These are phyloP conservation scores for Pogonognathellus flavescens DNA, from an alignment of 1,140 invertebrate genomes.

Conservation along the genomic window DNA sequence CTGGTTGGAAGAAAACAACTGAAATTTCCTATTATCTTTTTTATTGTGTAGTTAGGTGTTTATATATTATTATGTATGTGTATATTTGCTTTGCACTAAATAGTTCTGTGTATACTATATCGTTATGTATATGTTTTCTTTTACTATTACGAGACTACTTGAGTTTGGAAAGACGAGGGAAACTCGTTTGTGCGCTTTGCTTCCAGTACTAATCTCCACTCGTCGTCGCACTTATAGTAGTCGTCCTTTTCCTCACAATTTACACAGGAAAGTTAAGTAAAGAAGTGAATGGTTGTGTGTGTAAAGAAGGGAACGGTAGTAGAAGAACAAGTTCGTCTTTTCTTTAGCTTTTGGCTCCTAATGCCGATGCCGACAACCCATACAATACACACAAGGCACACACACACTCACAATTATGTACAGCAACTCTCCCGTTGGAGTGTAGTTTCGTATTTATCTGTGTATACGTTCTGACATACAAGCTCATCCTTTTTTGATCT, in stretches of 20 bases:
- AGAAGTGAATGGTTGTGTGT: neutral
- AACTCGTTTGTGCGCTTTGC: slow-evolving; percentile 45
- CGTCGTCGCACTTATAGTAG: neutral
- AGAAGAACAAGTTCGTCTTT: slow-evolving; percentile 47
- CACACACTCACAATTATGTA: neutral
- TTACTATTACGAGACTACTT: neutral
- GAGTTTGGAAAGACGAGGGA: neutral
- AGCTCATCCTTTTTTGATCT: slow-evolving; percentile 25
- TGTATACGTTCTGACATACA: neutral
- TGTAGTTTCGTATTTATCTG: neutral
- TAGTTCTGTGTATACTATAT: slow-evolving; percentile 4
- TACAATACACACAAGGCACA: slow-evolving; percentile 20
- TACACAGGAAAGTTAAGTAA: slow-evolving; percentile 15
- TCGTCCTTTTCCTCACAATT: slow-evolving; percentile 21
- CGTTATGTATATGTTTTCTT: slow-evolving; percentile 17
- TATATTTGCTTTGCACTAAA: neutral
- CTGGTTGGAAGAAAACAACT: neutral
- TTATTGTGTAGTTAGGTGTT: slow-evolving; percentile 8
- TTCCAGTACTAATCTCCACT: slow-evolving; percentile 26
- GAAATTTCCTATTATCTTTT: slow-evolving; percentile 40
- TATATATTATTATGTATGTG: slow-evolving; percentile 4
- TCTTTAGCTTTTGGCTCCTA: slow-evolving; percentile 26
- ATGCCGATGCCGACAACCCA: slow-evolving; percentile 37
- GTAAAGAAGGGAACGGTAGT: slow-evolving; percentile 1
- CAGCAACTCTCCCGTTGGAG: slow-evolving; percentile 1